Evolutionary conservation across 2,888 invertebrate genomes (phyloP).

Genomic region (Thera britannica): DNA sequence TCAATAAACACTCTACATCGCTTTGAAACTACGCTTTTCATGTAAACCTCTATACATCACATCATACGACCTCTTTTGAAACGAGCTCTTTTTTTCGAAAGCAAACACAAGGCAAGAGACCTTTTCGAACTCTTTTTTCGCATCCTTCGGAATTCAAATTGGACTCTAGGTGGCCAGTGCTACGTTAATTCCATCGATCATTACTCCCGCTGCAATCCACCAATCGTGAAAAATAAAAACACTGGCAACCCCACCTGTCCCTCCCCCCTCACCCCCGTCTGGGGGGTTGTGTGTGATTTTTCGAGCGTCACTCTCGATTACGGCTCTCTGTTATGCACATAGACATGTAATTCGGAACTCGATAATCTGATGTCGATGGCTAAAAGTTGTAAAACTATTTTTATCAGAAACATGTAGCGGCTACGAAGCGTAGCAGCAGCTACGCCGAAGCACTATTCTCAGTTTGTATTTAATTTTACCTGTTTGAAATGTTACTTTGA

Average conservation of each 20-base stretch:
- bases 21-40: slow-evolving; percentile 21
- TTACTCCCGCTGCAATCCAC: slow-evolving; percentile 83
- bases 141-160: slow-evolving; percentile 61
- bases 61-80: slow-evolving; percentile 26
- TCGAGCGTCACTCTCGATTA: slow-evolving; percentile 75
- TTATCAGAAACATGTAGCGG: neutral
- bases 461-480: neutral
- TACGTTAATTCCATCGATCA: slow-evolving; percentile 84
- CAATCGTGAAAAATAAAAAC: slow-evolving; percentile 83
- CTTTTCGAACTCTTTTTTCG: slow-evolving; percentile 24
- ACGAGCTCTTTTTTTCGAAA: slow-evolving; percentile 21
- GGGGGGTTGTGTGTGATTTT: slow-evolving; percentile 78
- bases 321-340: slow-evolving; percentile 38
- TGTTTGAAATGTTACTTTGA: neutral
- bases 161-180: slow-evolving; percentile 67
- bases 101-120: slow-evolving; percentile 20
- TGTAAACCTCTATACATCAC: slow-evolving; percentile 22
- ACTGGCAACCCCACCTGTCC: slow-evolving; percentile 72
- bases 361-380: slow-evolving; percentile 41
- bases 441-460: neutral
- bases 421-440: slow-evolving; percentile 6
- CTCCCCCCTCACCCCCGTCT: slow-evolving; percentile 49
- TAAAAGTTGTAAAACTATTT: neutral
- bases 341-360: slow-evolving; percentile 40
- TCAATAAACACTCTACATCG: slow-evolving; percentile 20